Percentiles rank a stretch among this genome's conserved stretches.
Evolutionary conservation across 2,797 vertebrate species (phyloP).

Genomic region (Anas bernieri): DNA sequence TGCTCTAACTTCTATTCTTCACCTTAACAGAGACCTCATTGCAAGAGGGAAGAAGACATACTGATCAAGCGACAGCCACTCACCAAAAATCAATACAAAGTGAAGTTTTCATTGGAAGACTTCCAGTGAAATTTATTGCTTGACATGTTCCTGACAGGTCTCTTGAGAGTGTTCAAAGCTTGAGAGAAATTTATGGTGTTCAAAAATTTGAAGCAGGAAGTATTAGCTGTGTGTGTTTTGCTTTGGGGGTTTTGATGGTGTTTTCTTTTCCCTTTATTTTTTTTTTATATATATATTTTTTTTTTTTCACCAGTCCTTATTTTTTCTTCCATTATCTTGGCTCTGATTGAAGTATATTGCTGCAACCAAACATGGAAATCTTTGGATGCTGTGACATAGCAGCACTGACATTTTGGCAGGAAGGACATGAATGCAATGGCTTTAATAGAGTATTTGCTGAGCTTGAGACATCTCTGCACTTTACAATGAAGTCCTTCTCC

Average conservation of each 20-base stretch:
- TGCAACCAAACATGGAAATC: background rate
- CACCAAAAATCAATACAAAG: background rate
- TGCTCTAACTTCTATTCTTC: background rate
- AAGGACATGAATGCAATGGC: background rate
- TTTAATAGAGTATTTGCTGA: fast-evolving
- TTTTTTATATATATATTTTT: background rate
- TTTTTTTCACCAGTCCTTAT: background rate
- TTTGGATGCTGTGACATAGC: background rate
- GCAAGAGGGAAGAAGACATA: background rate
- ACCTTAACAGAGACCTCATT: background rate
- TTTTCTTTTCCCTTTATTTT: too few relatives aligned
- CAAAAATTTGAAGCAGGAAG: background rate
- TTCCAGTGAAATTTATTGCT: background rate
- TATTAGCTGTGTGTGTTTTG: background rate
- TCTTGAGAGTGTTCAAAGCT: background rate
- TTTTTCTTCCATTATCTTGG: background rate
- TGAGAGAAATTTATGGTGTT: background rate
- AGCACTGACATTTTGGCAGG: background rate
- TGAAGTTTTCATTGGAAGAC: background rate
- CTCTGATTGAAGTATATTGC: background rate
- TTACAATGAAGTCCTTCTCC: background rate
- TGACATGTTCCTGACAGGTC: background rate
- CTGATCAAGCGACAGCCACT: background rate
- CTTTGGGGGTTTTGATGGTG: background rate
- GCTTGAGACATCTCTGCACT: background rate